Evolutionary conservation across 2,888 invertebrate species (phyloP).

Genomic region (Leptothorax acervorum): DNA sequence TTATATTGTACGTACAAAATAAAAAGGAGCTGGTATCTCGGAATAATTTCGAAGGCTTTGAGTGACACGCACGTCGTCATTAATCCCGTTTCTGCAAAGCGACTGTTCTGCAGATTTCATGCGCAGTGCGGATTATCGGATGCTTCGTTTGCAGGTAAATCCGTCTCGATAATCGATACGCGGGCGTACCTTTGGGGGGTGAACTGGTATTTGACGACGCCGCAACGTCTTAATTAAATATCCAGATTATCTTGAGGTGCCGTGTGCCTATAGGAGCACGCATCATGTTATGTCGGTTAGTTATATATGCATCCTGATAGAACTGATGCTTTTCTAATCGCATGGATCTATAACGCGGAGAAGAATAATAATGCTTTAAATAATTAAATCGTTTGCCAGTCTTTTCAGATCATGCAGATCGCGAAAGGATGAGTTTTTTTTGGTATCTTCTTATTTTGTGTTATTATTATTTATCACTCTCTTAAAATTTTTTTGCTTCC

Average conservation of each 20-base stretch:
- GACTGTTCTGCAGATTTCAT: constrained; percentile 48
- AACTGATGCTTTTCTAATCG: neutral
- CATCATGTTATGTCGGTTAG: neutral
- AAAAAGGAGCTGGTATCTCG: constrained; percentile 18
- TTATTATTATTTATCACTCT: neutral
- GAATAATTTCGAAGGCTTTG: neutral
- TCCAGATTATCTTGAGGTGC: constrained; percentile 1
- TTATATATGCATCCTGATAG: constrained; percentile 12
- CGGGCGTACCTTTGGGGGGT: constrained; percentile 11
- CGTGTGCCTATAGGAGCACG: neutral
- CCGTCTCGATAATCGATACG: constrained; percentile 40
- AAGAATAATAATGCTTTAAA: neutral
- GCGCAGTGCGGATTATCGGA: constrained; percentile 61
- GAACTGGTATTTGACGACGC: constrained; percentile 23
- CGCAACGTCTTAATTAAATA: constrained; percentile 32
- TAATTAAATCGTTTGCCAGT: neutral
- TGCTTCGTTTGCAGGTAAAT: constrained; percentile 57
- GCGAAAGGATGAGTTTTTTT: neutral
- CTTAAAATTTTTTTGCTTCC: neutral
- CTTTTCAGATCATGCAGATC: neutral
- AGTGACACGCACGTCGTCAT: neutral
- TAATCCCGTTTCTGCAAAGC: constrained; percentile 47
- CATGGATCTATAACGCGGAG: neutral
- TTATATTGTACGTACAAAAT: constrained; percentile 54
- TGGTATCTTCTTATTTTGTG: neutral